Evolutionary conservation across 2,888 invertebrate species (phyloP).

Genomic region (Steromphala cineraria): DNA sequence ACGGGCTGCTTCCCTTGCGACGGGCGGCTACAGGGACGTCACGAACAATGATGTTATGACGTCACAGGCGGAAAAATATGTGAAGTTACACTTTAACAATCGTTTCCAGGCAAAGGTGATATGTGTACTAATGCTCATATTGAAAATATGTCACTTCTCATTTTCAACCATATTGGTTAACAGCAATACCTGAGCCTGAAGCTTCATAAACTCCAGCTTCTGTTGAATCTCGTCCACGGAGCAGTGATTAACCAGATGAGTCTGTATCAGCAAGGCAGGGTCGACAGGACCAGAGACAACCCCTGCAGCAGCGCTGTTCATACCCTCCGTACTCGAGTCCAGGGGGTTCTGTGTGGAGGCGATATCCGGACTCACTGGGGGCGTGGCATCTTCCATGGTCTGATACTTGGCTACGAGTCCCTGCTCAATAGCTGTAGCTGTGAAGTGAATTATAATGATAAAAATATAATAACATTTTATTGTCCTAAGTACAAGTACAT

Average conservation of each 20-base stretch:
- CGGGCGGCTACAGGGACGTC: too few species aligned
- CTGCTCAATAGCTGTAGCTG: constrained; percentile 45
- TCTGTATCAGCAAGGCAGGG: constrained; percentile 28
- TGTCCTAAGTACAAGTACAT: too few species aligned
- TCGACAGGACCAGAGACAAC: constrained; percentile 20
- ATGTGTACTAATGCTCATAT: too few species aligned
- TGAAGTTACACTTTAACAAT: too few species aligned
- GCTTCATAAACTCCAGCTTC: constrained; percentile 66
- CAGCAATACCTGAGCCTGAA: constrained; percentile 66
- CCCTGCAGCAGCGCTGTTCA: background rate
- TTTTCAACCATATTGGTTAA: too few species aligned
- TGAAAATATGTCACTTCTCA: too few species aligned
- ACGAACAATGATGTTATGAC: too few species aligned
- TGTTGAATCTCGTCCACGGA: constrained; percentile 60
- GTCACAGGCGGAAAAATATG: too few species aligned
- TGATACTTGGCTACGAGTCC: constrained; percentile 61
- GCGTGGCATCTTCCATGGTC: constrained; percentile 39
- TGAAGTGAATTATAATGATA: too few species aligned
- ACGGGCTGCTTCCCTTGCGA: too few species aligned
- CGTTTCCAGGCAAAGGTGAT: too few species aligned
- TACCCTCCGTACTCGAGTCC: constrained; percentile 9
- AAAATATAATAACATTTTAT: too few species aligned
- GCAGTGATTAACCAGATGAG: constrained; percentile 40
- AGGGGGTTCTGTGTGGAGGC: constrained; percentile 16
- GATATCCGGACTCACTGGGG: constrained; percentile 35